A percentile compares a stretch with the other conserved stretches of the same genome.
Evolutionary conservation across 2,113 vertebrate genomes (phyloP).

Genomic region (Notothenia rossii): DNA sequence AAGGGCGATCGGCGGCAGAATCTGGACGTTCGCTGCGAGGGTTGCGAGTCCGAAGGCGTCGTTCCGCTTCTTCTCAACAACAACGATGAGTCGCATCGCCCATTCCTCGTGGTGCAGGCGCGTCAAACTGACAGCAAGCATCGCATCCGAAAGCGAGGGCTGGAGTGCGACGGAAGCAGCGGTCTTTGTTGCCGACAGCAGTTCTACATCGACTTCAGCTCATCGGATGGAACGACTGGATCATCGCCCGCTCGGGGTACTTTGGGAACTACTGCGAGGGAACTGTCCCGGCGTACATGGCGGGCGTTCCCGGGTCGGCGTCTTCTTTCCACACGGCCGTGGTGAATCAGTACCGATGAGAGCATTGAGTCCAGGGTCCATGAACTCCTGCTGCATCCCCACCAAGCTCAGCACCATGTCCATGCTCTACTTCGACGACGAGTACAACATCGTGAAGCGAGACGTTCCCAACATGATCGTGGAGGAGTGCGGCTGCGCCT

Average conservation of each 20-base stretch:
- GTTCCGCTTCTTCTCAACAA: slow-evolving; percentile 89
- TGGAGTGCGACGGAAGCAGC: slow-evolving; percentile 95
- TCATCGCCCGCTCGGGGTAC: slow-evolving; percentile 97
- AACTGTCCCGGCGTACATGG: slow-evolving; percentile 98
- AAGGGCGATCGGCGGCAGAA: slow-evolving; percentile 92
- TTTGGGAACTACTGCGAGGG: slow-evolving; percentile 98
- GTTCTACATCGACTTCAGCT: slow-evolving; percentile 99
- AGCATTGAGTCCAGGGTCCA: slow-evolving; percentile 94
- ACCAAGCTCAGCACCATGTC: slow-evolving; percentile 99
- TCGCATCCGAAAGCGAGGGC: slow-evolving; percentile 94
- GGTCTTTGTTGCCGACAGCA: slow-evolving; percentile 96
- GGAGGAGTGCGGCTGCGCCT: slow-evolving; percentile 99
- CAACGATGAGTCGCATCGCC: slow-evolving; percentile 92
- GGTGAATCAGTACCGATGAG: slow-evolving; percentile 99
- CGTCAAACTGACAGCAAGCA: slow-evolving; percentile 89
- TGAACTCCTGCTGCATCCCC: slow-evolving; percentile 99
- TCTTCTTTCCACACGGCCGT: slow-evolving; percentile 98
- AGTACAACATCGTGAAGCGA: slow-evolving; percentile 98
- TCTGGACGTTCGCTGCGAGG: slow-evolving; percentile 95
- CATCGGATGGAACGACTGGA: slow-evolving; percentile 99
- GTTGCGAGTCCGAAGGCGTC: slow-evolving; percentile 90
- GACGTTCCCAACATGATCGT: slow-evolving; percentile 99
- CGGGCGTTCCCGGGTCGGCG: slow-evolving; percentile 93
- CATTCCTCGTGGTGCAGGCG: slow-evolving; percentile 95
- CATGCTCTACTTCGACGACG: slow-evolving; percentile 99